Evolutionary conservation across 37 sponge, comb jelly and placozoan species (phyloP), one percentile per base, ranked within the genome.

Genomic region (Hormiphora californensis): DNA sequence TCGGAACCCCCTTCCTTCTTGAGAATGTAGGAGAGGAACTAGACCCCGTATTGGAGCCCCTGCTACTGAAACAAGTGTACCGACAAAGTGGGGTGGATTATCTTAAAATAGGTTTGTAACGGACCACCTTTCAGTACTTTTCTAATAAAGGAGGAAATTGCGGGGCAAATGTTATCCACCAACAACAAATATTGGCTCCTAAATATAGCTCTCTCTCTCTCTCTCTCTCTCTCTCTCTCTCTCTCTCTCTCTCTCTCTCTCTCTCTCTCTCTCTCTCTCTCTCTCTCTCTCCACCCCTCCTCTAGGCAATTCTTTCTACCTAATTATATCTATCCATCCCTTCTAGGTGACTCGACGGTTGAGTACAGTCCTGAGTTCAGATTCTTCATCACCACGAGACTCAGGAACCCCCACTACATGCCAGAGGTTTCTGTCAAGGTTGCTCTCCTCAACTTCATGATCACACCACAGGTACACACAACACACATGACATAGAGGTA

Each of bases 21-120:
- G 86, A 86, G 61, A 86, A 86, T 86, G 86, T 86, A 25, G 86
- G 86, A 37, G 86, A 86, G 40, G 86, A 86, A 15, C 57, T 86
- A 57, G 86, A 86, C 27, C 86, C 86, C 0, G 86, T 57, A 5
- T 43, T 86, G 22, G 86, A 86, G 40, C 86, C 86, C 28, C 86
- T 86, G 11, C 22, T 86, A 3, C 57, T 39, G 86, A 86, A 86
- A 57, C 86, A 59, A 39, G 27, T 57, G 9, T 86, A 59, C 86
- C 53, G 54, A 34, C 86, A 86, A 57, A 57, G 34, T 17, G 59
- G 81, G 0, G 81, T 73, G 28, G 35, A 73, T 22, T 73, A 73
- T 46, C 38, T 73, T 8, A 73, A 46, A 40, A 73, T 73, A 21
- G 81, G 81, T 73, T 36, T 27, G 67, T 27, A 8, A 7, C 38